Evolutionary conservation across 2,888 invertebrate species (phyloP), one percentile per base, ranked within the genome.

Genomic region (Trichogramma dendrolimi): DNA sequence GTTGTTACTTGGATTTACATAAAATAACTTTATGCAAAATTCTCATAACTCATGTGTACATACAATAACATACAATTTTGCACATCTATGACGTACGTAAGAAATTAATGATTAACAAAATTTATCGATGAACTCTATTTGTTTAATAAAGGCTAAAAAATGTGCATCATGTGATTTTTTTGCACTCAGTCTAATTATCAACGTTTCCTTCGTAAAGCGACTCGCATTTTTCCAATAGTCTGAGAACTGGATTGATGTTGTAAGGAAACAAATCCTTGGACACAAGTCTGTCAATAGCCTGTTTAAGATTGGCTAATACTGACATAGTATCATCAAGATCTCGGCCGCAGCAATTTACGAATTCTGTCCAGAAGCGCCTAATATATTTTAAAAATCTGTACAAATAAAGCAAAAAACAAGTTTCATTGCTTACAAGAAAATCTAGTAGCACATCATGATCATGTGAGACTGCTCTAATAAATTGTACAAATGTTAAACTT

Each of bases 351-450:
- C 90, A 90, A 55, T 85, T 83, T 5, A 91, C 84, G 77, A 94
- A 93, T 74, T 89, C 90, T 0, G 87, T 82, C 93, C 93, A 94
- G 76, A 92, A 91, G 68, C 89, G 84, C 66, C 89, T 83, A 4
- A 91, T 87, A 80, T 91, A 92, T 73, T 94, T 94, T 60, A 94
- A 82, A 76, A 93, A 90, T 72, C 93, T 83, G 67, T 94, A 81
- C 70, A 94, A 81, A 79, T 94, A 94, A 46, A 94, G 79, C 59
- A 94, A 80, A 75, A 94, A 94, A 78, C 93, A 94, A 3, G 94
- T 94, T 79, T 94, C 94, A 72, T 93, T 94, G 74, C 92, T 92
- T 11, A 94, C 91, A 67, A 94, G 83, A 73, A 92, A 87, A 79
- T 94, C 94, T 11, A 94, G 80, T 50, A 94, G 79, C 2, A 93